Percentiles rank a stretch among this genome's conserved stretches.
phyloP scores from a whole-genome alignment of 2,113 vertebrate species.

The Picathartes gymnocephalus region DNA sequence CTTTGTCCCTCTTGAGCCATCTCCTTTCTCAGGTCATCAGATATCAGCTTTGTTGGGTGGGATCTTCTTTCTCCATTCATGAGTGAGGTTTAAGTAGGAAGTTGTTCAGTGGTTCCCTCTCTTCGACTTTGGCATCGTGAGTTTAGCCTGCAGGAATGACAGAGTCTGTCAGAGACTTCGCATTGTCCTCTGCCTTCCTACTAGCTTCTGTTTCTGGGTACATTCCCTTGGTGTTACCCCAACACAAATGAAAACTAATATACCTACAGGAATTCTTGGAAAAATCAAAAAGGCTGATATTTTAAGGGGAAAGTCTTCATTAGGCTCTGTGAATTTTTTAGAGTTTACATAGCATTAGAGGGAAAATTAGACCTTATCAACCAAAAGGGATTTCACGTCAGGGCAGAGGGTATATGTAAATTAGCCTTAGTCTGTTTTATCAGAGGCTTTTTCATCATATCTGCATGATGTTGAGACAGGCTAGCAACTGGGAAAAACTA shows the following conservation, averaged over 20 bases:
- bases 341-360: background rate
- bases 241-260: background rate
- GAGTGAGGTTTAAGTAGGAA: background rate
- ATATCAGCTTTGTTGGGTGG: background rate
- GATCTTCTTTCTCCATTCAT: background rate
- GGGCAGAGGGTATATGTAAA: background rate
- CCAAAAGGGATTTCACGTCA: background rate
- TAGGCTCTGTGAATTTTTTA: background rate
- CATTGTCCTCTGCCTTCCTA: background rate
- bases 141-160: background rate
- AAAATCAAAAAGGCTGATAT: background rate
- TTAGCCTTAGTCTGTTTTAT: background rate
- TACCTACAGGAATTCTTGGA: background rate
- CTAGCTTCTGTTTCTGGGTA: background rate
- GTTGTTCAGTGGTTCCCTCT: background rate
- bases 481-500: background rate
- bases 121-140: fast-evolving
- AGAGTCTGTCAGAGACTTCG: background rate
- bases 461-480: background rate
- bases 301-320: background rate
- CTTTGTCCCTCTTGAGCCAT: background rate
- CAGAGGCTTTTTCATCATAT: slow-evolving; percentile 14
- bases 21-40: background rate
- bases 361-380: background rate
- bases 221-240: background rate